phyloP scores from a whole-genome alignment of 2,797 vertebrate species.

The Chromis chromis region DNA sequence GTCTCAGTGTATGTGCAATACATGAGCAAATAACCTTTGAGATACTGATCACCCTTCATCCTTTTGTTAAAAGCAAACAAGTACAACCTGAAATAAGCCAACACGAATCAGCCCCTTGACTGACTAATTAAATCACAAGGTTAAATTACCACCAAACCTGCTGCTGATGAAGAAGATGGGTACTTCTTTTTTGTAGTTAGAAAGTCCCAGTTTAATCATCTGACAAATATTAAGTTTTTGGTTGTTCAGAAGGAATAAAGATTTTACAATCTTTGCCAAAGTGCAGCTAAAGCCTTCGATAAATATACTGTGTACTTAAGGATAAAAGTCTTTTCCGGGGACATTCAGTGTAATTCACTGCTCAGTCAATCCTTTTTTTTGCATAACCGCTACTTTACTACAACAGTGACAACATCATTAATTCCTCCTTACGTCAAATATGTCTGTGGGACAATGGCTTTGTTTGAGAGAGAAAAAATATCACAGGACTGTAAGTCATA shows the following conservation, averaged over 20 bases:
- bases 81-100: background rate
- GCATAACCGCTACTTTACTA: background rate
- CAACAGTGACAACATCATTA: background rate
- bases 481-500: background rate
- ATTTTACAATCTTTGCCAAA: slow-evolving; percentile 5
- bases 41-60: slow-evolving; percentile 15
- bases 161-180: slow-evolving; percentile 1
- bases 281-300: slow-evolving; percentile 15
- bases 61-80: slow-evolving; percentile 10
- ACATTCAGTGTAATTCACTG: background rate
- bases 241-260: slow-evolving; percentile 8
- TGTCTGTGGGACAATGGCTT: background rate
- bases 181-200: background rate
- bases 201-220: background rate
- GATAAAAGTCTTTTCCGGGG: background rate
- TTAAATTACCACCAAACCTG: slow-evolving; percentile 6
- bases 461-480: background rate
- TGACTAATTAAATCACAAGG: slow-evolving; percentile 7
- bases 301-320: slow-evolving; percentile 8
- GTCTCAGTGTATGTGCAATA: too few relatives aligned
- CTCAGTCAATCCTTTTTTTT: slow-evolving; percentile 5
- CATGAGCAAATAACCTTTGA: slow-evolving; percentile 31
- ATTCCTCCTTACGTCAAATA: background rate
- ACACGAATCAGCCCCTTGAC: slow-evolving; percentile 1
- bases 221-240: background rate